A percentile compares a stretch with the other conserved stretches of the same genome.
phyloP scores from a whole-genome alignment of 2,113 vertebrate genomes.

The Ursus arctos region DNA sequence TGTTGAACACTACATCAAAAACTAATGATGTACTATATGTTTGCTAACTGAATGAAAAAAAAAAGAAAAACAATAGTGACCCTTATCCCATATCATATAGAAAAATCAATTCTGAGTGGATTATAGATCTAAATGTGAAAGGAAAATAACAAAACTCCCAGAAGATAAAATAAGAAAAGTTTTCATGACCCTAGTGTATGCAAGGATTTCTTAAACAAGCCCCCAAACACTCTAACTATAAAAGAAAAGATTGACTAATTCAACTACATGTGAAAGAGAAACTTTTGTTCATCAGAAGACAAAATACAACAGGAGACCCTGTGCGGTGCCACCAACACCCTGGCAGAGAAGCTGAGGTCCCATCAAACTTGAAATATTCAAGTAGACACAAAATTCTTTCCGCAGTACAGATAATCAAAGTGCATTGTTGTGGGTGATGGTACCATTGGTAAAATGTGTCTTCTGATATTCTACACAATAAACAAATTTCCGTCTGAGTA shows the following conservation, averaged over 20 bases:
- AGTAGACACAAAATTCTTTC: conserved; percentile 87
- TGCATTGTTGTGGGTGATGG: conserved; percentile 98
- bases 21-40: too few relatives aligned
- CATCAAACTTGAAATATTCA: conserved; percentile 79
- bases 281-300: neutral
- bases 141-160: neutral
- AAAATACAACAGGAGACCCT: neutral
- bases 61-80: neutral
- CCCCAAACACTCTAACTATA: neutral
- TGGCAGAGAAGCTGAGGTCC: conserved; percentile 77
- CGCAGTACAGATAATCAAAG: conserved; percentile 99
- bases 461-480: conserved; percentile 98
- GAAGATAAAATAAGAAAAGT: neutral
- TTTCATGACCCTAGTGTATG: neutral
- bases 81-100: neutral
- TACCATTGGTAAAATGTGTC: conserved; percentile 99
- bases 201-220: neutral
- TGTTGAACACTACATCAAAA: too few relatives aligned
- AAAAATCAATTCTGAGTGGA: neutral
- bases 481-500: conserved; percentile 99
- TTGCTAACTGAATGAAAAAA: too few relatives aligned
- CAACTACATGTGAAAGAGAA: neutral
- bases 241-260: neutral
- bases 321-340: neutral
- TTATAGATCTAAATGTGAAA: neutral